Evolutionary conservation across 2,888 invertebrate species (phyloP), one percentile per base, ranked within the genome.

Genomic region (Phragmatobia fuliginosa): DNA sequence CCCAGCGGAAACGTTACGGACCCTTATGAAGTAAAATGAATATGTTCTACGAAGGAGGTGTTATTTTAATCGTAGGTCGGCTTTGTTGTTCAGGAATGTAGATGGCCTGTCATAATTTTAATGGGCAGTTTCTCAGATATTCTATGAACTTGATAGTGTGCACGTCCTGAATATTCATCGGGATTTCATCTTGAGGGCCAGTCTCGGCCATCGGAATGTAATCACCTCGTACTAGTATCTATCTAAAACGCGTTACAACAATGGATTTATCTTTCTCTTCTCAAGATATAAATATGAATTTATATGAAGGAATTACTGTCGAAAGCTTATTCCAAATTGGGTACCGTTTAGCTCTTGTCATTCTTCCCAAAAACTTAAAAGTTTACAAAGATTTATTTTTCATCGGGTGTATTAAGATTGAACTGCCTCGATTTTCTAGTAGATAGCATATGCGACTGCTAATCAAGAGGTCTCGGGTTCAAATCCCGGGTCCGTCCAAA

Each of bases 1-100:
- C 94, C 93, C 94, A 92, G 90, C 94, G 94, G 94, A 94, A 94
- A 94, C 93, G 94, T 94, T 94, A 94, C 91, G 92, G 92, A 89
- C 92, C 93, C 93, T 92, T 93, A 88, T 93, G 91, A 93, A 93
- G 92, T 92, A 93, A 93, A 94, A 94, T 93, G 90, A 92, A 92
- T 91, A 92, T 92, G 91, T 94, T 94, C 94, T 93, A 90, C 92
- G 94, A 93, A 94, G 88, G 89, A 92, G 95, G 94, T 94, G 94
- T 94, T 94, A 94, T 94, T 94, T 94, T 94, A 93, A 94, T 94
- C 94, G 94, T 90, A 93, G 92, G 89, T 88, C 90, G 90, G 90
- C 91, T 94, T 94, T 94, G 94, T 94, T 94, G 92, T 90, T 88
- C 88, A 92, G 93, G 94, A 94, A 95, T 94, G 93, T 95, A 91